Evolutionary conservation across 2,797 vertebrate species (phyloP).

Genomic region (Thaleichthys pacificus): DNA sequence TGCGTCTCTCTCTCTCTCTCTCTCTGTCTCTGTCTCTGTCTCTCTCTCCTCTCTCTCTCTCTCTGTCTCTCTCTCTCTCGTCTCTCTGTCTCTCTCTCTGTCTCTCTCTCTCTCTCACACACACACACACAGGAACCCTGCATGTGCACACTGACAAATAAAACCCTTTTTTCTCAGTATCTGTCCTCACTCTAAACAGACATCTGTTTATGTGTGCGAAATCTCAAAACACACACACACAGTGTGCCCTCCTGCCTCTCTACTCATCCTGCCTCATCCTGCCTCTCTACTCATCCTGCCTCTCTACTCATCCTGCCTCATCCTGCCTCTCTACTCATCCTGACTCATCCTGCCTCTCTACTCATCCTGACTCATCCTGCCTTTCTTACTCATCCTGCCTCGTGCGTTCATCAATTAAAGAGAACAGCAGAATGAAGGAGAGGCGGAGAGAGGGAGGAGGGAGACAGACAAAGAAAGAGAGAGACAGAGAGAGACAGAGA

Average conservation of each 20-base stretch:
- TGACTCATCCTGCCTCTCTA: background rate
- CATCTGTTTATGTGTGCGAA: slow-evolving; percentile 4
- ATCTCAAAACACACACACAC: background rate
- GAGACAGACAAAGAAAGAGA: background rate
- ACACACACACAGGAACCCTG: slow-evolving; percentile 4
- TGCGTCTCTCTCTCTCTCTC: background rate
- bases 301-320: background rate
- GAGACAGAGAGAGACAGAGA: background rate
- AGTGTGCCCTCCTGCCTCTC: background rate
- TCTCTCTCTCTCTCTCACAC: slow-evolving; percentile 7
- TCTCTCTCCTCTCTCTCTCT: background rate
- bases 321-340: background rate
- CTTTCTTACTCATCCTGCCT: background rate
- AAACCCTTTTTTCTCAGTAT: too few relatives aligned
- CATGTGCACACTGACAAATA: background rate
- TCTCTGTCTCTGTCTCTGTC: background rate
- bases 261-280: background rate
- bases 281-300: background rate
- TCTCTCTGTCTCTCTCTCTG: background rate
- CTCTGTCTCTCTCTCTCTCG: background rate
- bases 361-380: slow-evolving; percentile 1
- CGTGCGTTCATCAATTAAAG: slow-evolving; percentile 38
- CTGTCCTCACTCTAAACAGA: background rate
- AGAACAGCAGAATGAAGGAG: slow-evolving; percentile 17
- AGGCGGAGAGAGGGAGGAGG: background rate